These are phyloP conservation scores for Setipinna tenuifilis DNA, from an alignment of 2,797 vertebrate genomes.

Conservation along the genomic window DNA sequence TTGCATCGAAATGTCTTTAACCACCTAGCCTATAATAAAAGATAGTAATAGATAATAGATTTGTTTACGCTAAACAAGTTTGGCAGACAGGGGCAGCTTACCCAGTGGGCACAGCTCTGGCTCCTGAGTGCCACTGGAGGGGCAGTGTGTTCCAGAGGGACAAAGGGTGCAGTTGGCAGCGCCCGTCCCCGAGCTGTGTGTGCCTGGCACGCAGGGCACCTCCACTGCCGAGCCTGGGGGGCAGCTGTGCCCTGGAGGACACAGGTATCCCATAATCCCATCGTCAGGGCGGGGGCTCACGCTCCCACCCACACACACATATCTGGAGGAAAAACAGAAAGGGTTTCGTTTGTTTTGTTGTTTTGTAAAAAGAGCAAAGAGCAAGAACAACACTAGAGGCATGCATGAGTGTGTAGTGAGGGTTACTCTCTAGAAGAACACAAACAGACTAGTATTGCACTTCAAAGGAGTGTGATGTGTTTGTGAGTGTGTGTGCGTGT, in stretches of 20 bases:
- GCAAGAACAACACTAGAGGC: too few relatives aligned
- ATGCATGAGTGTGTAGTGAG: too few relatives aligned
- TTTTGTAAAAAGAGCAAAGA: too few relatives aligned
- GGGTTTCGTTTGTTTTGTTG: too few relatives aligned
- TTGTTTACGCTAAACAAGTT: too few relatives aligned
- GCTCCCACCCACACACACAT: constrained; percentile 84
- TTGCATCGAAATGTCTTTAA: too few relatives aligned
- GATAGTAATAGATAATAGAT: too few relatives aligned
- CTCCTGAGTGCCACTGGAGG: constrained; percentile 70
- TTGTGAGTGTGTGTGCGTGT: too few relatives aligned
- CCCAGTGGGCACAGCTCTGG: constrained; percentile 82
- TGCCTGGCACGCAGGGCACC: constrained; percentile 85
- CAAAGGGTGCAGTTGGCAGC: constrained; percentile 79
- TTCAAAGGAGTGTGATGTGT: too few relatives aligned
- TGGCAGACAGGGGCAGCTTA: constrained; percentile 52
- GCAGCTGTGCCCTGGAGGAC: constrained; percentile 84
- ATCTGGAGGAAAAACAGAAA: constrained; percentile 71
- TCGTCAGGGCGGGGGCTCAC: constrained; percentile 76
- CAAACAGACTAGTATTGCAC: too few relatives aligned
- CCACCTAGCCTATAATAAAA: too few relatives aligned
- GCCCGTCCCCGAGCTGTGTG: constrained; percentile 79
- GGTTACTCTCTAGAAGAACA: too few relatives aligned
- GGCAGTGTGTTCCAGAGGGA: constrained; percentile 80
- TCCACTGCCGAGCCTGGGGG: constrained; percentile 77
- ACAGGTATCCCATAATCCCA: constrained; percentile 80